These are phyloP conservation scores for Catocala nupta DNA, from an alignment of 2,888 invertebrate species.

Conservation along the genomic window DNA sequence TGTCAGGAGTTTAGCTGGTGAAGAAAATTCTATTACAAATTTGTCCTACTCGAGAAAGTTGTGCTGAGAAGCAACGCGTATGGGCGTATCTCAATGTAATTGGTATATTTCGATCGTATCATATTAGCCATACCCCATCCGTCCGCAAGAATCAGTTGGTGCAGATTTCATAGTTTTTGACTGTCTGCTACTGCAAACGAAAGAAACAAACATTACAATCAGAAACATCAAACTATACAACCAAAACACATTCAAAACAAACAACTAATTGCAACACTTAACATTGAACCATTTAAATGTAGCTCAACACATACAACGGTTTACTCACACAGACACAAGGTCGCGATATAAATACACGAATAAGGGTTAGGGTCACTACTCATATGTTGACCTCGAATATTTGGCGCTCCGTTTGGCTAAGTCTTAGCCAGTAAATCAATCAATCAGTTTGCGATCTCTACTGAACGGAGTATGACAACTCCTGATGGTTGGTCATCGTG, in stretches of 20 bases:
- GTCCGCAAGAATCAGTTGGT: no score
- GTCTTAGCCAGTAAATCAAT: slow-evolving; percentile 10
- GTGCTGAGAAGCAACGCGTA: no score
- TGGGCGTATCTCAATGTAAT: no score
- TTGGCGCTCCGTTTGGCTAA: slow-evolving; percentile 29
- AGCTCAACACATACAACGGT: slow-evolving; percentile 5
- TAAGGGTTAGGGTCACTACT: slow-evolving; percentile 17
- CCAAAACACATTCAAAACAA: not conserved
- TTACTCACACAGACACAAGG: slow-evolving; percentile 24
- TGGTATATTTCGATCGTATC: no score
- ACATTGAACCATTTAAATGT: slow-evolving; percentile 41
- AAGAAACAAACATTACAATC: no score
- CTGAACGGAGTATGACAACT: not conserved
- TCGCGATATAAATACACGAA: slow-evolving; percentile 17
- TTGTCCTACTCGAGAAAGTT: no score
- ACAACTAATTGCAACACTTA: slow-evolving; percentile 9
- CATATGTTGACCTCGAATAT: slow-evolving; percentile 34
- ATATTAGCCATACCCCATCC: no score
- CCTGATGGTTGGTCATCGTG: no score
- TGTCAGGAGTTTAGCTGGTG: no score
- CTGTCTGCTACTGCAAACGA: no score
- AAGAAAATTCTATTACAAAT: no score
- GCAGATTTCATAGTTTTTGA: no score
- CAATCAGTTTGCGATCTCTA: slow-evolving; percentile 8
- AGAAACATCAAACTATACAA: not conserved